These are phyloP conservation scores for Amyelois transitella DNA, from an alignment of 1,140 invertebrate genomes.

Conservation along the genomic window DNA sequence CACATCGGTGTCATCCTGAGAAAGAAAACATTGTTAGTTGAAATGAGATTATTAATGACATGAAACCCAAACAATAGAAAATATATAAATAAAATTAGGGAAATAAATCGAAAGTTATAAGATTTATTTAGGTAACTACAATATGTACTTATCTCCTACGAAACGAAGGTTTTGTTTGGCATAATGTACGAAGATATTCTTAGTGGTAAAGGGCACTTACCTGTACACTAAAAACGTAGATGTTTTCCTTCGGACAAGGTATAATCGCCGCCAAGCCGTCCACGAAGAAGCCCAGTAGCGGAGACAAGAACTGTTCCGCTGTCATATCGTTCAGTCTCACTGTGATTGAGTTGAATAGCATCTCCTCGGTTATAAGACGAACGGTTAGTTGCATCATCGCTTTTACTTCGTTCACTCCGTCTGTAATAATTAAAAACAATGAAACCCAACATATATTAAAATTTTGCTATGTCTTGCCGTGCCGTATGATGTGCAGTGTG, in stretches of 20 bases:
- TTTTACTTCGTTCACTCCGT: constrained; percentile 93
- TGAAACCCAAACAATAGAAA: constrained; percentile 1
- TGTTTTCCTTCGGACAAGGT: constrained; percentile 93
- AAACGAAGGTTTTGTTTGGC: too few species aligned
- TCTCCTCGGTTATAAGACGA: constrained; percentile 93
- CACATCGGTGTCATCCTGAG: constrained; percentile 90
- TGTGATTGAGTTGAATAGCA: constrained; percentile 96
- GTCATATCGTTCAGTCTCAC: constrained; percentile 95
- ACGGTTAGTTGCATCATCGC: constrained; percentile 92
- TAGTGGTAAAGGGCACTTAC: constrained; percentile 43
- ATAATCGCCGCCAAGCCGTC: constrained; percentile 94
- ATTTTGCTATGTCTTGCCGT: too few species aligned
- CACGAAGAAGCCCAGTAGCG: constrained; percentile 90
- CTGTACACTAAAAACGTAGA: constrained; percentile 95
- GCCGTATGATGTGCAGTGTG: too few species aligned
- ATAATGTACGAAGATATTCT: too few species aligned
- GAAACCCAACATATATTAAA: too few species aligned
- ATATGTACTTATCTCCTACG: too few species aligned
- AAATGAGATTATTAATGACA: too few species aligned
- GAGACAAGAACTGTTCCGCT: constrained; percentile 93
- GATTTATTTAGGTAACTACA: too few species aligned
- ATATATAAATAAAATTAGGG: background rate
- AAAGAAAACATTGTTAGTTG: background rate
- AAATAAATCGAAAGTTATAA: too few species aligned
- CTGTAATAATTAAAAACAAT: too few species aligned